Percentiles rank a stretch among this genome's conserved stretches.
Evolutionary conservation across 2,888 invertebrate genomes (phyloP).

Genomic region (Pharmacophagus antenor): DNA sequence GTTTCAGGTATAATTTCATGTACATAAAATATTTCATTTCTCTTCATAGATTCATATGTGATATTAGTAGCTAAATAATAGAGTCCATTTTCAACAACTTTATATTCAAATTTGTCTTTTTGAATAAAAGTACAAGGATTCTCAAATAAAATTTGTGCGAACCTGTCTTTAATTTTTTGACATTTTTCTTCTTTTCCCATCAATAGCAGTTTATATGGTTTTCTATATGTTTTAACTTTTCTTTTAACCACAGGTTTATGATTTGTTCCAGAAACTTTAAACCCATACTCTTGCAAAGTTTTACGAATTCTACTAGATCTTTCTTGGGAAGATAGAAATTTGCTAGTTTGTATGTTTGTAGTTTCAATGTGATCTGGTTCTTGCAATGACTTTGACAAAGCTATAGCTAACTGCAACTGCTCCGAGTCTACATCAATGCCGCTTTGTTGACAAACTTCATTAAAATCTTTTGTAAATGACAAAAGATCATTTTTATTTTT

Average conservation of each 20-base stretch:
- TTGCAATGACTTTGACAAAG: conserved; percentile 80
- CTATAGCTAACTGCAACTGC: conserved; percentile 84
- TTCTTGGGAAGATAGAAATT: conserved; percentile 47
- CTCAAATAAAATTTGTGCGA: conserved; percentile 58
- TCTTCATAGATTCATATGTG: conserved; percentile 50
- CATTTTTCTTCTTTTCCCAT: conserved; percentile 51
- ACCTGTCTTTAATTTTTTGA: conserved; percentile 57
- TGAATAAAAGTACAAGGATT: conserved; percentile 40
- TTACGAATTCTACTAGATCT: conserved; percentile 64
- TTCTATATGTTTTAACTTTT: conserved; percentile 46
- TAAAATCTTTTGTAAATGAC: conserved; percentile 64
- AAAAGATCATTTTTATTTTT: conserved; percentile 61
- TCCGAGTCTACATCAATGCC: conserved; percentile 82
- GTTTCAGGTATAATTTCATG: conserved; percentile 66
- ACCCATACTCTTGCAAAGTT: conserved; percentile 83
- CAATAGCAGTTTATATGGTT: conserved; percentile 55
- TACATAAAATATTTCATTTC: conserved; percentile 67
- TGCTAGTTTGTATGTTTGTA: conserved; percentile 33
- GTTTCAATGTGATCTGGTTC: conserved; percentile 22
- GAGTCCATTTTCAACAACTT: conserved; percentile 33
- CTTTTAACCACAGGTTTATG: conserved; percentile 38
- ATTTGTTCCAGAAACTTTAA: conserved; percentile 66
- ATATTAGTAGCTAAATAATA: conserved; percentile 54
- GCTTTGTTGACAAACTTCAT: conserved; percentile 62
- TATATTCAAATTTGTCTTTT: conserved; percentile 26